Evolutionary conservation across 2,113 vertebrate genomes (phyloP), one percentile per base, ranked within the genome.

Genomic region (Neoarius graeffei): DNA sequence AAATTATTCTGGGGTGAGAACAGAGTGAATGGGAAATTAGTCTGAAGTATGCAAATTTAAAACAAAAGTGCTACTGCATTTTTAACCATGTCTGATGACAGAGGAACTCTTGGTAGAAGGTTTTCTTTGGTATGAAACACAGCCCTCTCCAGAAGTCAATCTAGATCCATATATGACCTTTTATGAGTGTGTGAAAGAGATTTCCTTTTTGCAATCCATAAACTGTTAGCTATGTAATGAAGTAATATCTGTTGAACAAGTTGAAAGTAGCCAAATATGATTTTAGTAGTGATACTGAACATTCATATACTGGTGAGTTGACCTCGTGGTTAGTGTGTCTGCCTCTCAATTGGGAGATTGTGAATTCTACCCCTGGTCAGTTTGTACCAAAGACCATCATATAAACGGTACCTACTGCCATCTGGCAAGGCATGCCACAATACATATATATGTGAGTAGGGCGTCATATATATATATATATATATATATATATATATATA

Each of bases 1-100:
- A 7, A 85, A 84, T 89, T 54, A 76, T 81, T 74, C 42, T 87
- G 56, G 54, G 66, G 35, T 66, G 42, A 79, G 82, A 56, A 62
- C 15, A 23, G 81, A 27, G 59, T 42, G 30, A 79, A 20, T 57
- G 48, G 59, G 27, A 83, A 57, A 84, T 84, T 84, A 57, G 73
- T 20, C 67, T n/a, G 60, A 81, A 67, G 17, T 67, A 48, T 57
- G 30, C 60, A 42, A n/a, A 81, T 86, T 81, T 81, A 6, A 86
- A 81, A 67, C 60, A 80, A 86, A 52, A 67, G 17, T 35, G 42
- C 73, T 76, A 27, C 56, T 79, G 35, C 20, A 25, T 54, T 7
- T 19, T 79, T 9, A 8, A 19, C 52, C 20, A 57, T 48, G 56
- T 85, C 56, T 23, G 48, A 42, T 48, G 30, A 59, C 48, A 56